These are phyloP conservation scores for Centropyge bicolor DNA, from an alignment of 2,797 vertebrate species.

Conservation along the genomic window DNA sequence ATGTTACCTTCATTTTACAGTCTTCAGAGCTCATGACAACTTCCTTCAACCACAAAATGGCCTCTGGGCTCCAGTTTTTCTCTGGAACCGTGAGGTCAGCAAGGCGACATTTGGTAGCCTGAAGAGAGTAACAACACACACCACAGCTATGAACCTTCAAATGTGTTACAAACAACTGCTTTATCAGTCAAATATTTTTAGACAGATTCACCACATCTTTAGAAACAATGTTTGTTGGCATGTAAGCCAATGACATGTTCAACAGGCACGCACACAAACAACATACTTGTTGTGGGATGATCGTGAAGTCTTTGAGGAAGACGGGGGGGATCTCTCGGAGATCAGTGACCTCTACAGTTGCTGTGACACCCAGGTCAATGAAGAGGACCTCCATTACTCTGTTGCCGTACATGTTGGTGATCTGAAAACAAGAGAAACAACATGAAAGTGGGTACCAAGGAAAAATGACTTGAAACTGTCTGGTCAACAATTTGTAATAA, in stretches of 20 bases:
- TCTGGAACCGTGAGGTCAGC: constrained; percentile 87
- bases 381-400: constrained; percentile 91
- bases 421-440: constrained; percentile 77
- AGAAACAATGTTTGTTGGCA: no score
- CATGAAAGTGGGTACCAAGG: not conserved
- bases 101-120: constrained; percentile 92
- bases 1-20: constrained; percentile 92
- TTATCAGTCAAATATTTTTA: not conserved
- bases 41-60: constrained; percentile 90
- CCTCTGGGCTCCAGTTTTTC: constrained; percentile 91
- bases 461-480: not conserved
- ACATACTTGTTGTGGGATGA: constrained; percentile 93
- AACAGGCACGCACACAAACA: not conserved
- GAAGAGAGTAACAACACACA: constrained; percentile 9
- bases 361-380: constrained; percentile 89
- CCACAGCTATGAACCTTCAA: not conserved
- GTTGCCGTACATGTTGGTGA: constrained; percentile 90
- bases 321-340: constrained; percentile 91
- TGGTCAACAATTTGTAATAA: not conserved
- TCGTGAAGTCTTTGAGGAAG: constrained; percentile 85
- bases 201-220: no score
- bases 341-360: constrained; percentile 92
- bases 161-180: not conserved
- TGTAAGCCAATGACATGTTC: not conserved
- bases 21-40: constrained; percentile 83